These are phyloP conservation scores for Myzus persicae DNA, from an alignment of 1,140 invertebrate genomes.

Conservation along the genomic window DNA sequence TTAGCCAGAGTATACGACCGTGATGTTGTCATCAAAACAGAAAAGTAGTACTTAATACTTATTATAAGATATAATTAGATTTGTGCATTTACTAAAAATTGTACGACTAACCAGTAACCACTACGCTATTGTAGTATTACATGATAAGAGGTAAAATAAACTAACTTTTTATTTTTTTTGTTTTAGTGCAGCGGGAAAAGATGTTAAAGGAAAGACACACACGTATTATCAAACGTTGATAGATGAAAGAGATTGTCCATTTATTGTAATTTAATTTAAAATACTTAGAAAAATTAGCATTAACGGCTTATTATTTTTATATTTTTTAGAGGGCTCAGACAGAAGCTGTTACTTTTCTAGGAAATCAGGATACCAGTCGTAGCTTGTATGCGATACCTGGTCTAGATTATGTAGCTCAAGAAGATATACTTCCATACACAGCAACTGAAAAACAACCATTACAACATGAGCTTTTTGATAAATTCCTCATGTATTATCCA, in stretches of 20 bases:
- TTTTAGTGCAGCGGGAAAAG: constrained; percentile 72
- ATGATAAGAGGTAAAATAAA: not conserved
- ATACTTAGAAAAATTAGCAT: not conserved
- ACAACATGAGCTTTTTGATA: constrained; percentile 95
- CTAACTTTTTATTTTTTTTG: not conserved
- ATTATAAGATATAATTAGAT: not conserved
- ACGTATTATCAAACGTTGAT: constrained; percentile 98
- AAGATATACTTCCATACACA: constrained; percentile 89
- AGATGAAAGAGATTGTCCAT: constrained; percentile 94
- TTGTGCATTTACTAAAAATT: not conserved
- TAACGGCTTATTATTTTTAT: not conserved
- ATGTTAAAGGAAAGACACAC: constrained; percentile 88
- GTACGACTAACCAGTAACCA: not conserved
- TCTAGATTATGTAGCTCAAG: constrained; percentile 95
- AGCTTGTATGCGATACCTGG: constrained; percentile 94
- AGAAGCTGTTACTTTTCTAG: constrained; percentile 96
- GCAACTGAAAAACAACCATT: constrained; percentile 84
- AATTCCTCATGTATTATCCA: constrained; percentile 85
- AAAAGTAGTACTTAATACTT: constrained; percentile 59
- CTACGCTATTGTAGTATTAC: not conserved
- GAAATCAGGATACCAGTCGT: constrained; percentile 92
- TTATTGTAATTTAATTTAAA: constrained; percentile 79
- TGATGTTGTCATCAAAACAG: constrained; percentile 73
- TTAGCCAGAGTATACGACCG: constrained; percentile 91
- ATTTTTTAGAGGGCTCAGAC: constrained; percentile 85